phyloP scores from a whole-genome alignment of 2,113 vertebrate genomes.

The Hymenochirus boettgeri region DNA sequence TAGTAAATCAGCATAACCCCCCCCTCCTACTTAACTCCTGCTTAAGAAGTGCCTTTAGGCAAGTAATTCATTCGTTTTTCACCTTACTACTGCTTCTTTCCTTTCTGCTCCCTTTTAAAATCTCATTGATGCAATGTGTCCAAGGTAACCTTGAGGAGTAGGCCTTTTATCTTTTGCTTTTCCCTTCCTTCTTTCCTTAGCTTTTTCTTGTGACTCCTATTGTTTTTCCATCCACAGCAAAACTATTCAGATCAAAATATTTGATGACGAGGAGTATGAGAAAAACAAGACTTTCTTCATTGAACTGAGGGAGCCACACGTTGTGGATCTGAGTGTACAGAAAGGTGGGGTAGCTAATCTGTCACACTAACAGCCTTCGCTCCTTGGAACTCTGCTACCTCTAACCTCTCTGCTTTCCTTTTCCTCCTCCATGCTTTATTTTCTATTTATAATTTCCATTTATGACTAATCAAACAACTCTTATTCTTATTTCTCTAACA shows the following conservation, averaged over 20 bases:
- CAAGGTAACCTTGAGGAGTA: neutral
- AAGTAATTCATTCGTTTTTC: neutral
- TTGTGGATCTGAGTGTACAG: conserved; percentile 82
- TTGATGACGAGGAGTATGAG: conserved; percentile 82
- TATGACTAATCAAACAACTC: conserved; percentile 34
- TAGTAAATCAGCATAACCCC: no score
- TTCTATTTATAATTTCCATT: conserved; percentile 23
- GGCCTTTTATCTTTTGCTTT: conserved; percentile 39
- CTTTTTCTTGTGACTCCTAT: conserved; percentile 64
- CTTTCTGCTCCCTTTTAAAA: neutral
- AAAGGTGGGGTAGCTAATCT: conserved; percentile 79
- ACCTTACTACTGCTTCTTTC: neutral
- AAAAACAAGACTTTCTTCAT: conserved; percentile 82
- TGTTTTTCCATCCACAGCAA: conserved; percentile 79
- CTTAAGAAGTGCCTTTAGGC: neutral
- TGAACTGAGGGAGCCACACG: conserved; percentile 75
- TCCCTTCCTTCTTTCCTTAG: conserved; percentile 49
- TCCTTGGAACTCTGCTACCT: conserved; percentile 48
- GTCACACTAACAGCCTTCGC: conserved; percentile 59
- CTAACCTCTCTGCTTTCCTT: conserved; percentile 41
- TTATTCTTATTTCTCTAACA: conserved; percentile 50
- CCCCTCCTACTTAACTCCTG: no score
- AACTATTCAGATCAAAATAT: conserved; percentile 80
- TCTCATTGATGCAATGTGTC: neutral
- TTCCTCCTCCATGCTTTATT: conserved; percentile 14